Percentiles rank a stretch among this genome's conserved stretches.
Conservation (phyloP, 2,797 vertebrate genomes). For the Trachops cirrhosus region DNA sequence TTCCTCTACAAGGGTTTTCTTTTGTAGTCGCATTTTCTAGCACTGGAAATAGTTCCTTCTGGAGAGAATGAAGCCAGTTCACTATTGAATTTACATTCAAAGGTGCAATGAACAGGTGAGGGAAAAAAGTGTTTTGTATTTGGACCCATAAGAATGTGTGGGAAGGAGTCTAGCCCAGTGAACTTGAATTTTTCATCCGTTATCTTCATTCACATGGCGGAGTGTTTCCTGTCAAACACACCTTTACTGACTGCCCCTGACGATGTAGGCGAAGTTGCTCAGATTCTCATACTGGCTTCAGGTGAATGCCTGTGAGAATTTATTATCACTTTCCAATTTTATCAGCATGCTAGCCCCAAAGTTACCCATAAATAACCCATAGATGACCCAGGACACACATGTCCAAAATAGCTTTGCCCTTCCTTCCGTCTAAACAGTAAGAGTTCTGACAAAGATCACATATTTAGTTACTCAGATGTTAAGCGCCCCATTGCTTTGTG, state of each 20-base stretch:
- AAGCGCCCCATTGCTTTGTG: background rate
- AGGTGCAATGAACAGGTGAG: background rate
- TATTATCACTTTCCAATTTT: background rate
- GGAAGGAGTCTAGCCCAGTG: background rate
- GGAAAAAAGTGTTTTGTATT: background rate
- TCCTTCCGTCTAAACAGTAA: background rate
- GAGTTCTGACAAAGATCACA: background rate
- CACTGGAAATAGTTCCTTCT: background rate
- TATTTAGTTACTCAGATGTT: background rate
- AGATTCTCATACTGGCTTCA: background rate
- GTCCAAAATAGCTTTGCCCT: background rate
- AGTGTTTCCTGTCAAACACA: background rate
- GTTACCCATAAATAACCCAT: background rate
- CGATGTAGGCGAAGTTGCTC: background rate
- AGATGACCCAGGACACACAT: background rate
- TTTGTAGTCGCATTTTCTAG: background rate
- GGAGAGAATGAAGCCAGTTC: background rate
- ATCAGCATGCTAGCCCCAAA: background rate
- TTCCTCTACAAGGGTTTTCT: background rate
- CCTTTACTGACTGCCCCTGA: background rate
- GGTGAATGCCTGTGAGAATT: background rate
- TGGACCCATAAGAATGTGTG: background rate
- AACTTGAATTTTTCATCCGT: background rate
- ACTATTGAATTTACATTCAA: background rate
- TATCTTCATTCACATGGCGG: background rate